These are phyloP conservation scores for Gadus macrocephalus DNA, from an alignment of 2,113 vertebrate species.

Conservation along the genomic window DNA sequence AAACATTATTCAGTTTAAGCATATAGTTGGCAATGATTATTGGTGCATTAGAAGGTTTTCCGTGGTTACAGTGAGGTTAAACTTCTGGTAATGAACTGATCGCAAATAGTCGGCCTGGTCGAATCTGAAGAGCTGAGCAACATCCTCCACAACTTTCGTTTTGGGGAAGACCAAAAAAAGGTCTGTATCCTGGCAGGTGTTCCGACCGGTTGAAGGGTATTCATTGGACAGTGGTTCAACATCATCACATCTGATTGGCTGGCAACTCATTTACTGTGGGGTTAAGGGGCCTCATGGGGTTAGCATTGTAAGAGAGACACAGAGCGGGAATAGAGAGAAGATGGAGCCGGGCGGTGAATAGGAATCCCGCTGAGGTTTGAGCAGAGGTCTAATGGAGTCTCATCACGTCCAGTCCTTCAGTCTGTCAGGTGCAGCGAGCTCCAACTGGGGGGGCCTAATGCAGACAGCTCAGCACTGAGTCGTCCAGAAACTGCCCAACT, in stretches of 20 bases:
- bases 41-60: too few species aligned
- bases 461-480: constrained; percentile 58
- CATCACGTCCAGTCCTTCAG: constrained; percentile 62
- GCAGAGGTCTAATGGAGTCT: constrained; percentile 62
- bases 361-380: constrained; percentile 51
- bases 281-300: constrained; percentile 70
- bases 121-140: too few species aligned
- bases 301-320: constrained; percentile 60
- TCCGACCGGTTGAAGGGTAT: constrained; percentile 49
- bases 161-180: too few species aligned
- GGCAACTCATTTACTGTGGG: constrained; percentile 47
- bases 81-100: too few species aligned
- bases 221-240: constrained; percentile 62
- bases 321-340: constrained; percentile 29
- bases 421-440: constrained; percentile 63
- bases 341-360: constrained; percentile 47
- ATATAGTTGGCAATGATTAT: too few species aligned
- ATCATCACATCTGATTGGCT: constrained; percentile 68
- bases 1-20: too few species aligned
- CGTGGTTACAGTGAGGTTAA: too few species aligned
- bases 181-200: constrained; percentile 1
- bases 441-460: constrained; percentile 61
- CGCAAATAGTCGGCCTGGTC: too few species aligned
- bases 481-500: constrained; percentile 46
- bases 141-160: too few species aligned